Base-by-base conservation (phyloP, 2,888 invertebrate species). In the Volucella zonaria region DNA sequence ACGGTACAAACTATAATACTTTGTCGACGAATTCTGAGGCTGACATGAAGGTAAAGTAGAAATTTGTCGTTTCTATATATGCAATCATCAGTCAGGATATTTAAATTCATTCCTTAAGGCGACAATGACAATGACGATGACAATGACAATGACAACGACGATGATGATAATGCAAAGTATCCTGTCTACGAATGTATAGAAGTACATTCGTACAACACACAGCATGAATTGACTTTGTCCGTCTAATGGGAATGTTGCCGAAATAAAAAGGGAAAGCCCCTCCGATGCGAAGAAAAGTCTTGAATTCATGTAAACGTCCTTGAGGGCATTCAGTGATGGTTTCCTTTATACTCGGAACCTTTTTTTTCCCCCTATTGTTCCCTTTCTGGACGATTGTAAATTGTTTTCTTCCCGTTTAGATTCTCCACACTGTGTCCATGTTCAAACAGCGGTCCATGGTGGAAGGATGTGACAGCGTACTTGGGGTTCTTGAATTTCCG, bases 371-470 rank as follows among this genome's bases (percentile, higher is more conserved):
- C 9, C 43, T 10, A 1, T 2, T 66, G 61, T 52, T 52, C 49
- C 61, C 56, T 45, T 68, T 68, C 68, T 62, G 79, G 64, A 75
- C 75, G 82, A 83, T 79, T 78, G 78, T 78, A 79, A 83, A 83
- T 83, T 83, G 78, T 83, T 79, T 83, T 83, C 79, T 64, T 83
- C 79, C 79, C 68, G 82, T 78, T 83, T 79, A 79, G 82, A 56
- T 78, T 68, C 74, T 71, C 78, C 82, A 70, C 70, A 75, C 58
- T 43, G 54, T 15, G 10, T 51, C 49, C 56, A 31, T 31, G 31
- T 31, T 23, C 56, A 6, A 38, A 38, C 12, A 64, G 42, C n/a
- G 14, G 40, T 56, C 31, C 31, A 31, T 31, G 31, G 4, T 31
- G 4, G 4, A 40, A 9, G 59, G 23, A 49, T 38, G 56, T 47